phyloP scores from a whole-genome alignment of 2,797 vertebrate genomes.

The Semotilus atromaculatus region DNA sequence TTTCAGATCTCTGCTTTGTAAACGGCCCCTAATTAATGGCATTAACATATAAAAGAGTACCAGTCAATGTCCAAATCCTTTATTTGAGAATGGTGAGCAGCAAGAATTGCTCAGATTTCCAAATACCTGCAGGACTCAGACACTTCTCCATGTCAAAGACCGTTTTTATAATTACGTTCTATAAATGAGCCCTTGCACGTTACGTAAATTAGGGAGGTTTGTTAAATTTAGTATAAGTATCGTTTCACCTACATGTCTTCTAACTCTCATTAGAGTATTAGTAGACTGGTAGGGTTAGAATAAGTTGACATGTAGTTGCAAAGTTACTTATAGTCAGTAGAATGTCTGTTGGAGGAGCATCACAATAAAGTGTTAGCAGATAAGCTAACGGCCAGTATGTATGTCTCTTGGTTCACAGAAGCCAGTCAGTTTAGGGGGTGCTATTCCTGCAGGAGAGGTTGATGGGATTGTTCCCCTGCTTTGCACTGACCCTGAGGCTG shows the following conservation, averaged over 20 bases:
- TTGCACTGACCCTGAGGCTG: conserved; percentile 58
- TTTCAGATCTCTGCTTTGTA: neutral
- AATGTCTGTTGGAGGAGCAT: too few relatives aligned
- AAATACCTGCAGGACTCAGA: neutral
- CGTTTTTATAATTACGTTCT: neutral
- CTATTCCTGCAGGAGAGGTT: conserved; percentile 53
- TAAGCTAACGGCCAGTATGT: neutral
- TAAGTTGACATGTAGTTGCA: too few relatives aligned
- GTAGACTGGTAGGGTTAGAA: too few relatives aligned
- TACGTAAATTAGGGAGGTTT: neutral
- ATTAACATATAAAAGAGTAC: neutral
- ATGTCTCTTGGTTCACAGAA: conserved; percentile 41
- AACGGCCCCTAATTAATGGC: neutral
- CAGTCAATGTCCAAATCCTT: neutral
- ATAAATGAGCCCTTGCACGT: too few relatives aligned
- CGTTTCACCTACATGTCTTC: neutral
- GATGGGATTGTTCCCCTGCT: conserved; percentile 62
- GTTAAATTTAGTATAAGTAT: neutral
- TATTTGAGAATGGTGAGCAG: neutral
- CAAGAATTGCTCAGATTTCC: neutral
- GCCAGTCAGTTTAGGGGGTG: conserved; percentile 42
- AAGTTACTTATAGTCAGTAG: too few relatives aligned
- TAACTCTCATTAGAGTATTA: too few relatives aligned
- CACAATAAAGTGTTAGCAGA: too few relatives aligned
- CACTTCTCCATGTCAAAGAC: too few relatives aligned